A percentile compares a stretch with the other conserved stretches of the same genome.
Evolutionary conservation across 1,140 invertebrate genomes (phyloP).

Genomic region (Drosophila lacteicornis): DNA sequence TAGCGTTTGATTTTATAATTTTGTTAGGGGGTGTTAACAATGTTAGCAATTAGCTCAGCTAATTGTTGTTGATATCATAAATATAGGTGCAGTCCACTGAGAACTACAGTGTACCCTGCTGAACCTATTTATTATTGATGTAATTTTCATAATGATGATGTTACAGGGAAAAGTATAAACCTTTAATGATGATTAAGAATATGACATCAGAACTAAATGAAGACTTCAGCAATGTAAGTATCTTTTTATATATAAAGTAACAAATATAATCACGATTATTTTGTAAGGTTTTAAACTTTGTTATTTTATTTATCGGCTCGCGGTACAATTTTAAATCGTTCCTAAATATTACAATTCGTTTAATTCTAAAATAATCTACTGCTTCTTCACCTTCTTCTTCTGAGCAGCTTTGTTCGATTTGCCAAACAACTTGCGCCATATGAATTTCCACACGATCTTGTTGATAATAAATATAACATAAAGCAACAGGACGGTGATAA

Average conservation of each 20-base stretch:
- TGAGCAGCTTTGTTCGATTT: constrained; percentile 42
- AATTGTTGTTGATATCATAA: too few species aligned
- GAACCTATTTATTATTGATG: too few species aligned
- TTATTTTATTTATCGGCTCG: constrained; percentile 9
- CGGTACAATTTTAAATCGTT: constrained; percentile 4
- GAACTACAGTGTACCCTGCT: too few species aligned
- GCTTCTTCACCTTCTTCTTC: constrained; percentile 65
- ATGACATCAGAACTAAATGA: too few species aligned
- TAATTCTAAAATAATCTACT: constrained; percentile 30
- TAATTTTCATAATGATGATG: too few species aligned
- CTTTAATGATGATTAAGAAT: too few species aligned
- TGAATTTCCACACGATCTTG: constrained; percentile 51
- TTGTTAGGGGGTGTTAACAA: too few species aligned
- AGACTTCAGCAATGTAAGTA: too few species aligned
- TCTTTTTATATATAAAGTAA: not conserved
- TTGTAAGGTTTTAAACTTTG: not conserved
- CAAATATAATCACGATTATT: constrained; percentile 45
- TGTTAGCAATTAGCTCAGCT: too few species aligned
- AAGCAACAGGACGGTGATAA: constrained; percentile 31
- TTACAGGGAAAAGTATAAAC: too few species aligned
- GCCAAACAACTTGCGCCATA: constrained; percentile 51
- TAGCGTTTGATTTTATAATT: too few species aligned
- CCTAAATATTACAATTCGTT: constrained; percentile 9
- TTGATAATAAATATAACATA: constrained; percentile 42
- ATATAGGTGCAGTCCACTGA: too few species aligned